phyloP scores from a whole-genome alignment of 2,888 invertebrate genomes.

The Beris chalybata region DNA sequence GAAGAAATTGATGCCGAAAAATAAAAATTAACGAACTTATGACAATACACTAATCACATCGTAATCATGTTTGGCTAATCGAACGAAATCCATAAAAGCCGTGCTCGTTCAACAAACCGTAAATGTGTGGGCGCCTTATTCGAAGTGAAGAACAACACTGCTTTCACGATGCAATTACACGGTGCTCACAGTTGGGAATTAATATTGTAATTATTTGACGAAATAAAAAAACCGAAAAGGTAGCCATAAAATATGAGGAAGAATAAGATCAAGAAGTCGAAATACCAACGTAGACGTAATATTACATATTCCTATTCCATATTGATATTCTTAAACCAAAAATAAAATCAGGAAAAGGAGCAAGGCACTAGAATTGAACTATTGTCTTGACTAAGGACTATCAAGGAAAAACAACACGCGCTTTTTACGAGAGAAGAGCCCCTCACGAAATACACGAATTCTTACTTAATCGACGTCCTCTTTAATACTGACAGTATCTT shows the following conservation, averaged over 20 bases:
- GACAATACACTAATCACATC: slow-evolving; percentile 33
- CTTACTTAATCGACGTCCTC: slow-evolving; percentile 14
- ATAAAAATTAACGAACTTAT: slow-evolving; percentile 23
- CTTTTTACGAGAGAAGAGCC: slow-evolving; percentile 11
- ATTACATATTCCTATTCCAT: slow-evolving; percentile 16
- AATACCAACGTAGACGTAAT: slow-evolving; percentile 2
- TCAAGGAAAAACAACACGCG: slow-evolving; percentile 20
- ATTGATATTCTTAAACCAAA: background rate
- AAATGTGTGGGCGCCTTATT: slow-evolving; percentile 11
- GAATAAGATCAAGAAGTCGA: slow-evolving; percentile 1
- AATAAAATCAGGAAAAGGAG: background rate
- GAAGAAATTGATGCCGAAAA: too few species aligned
- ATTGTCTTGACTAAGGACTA: slow-evolving; percentile 3
- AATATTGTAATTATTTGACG: slow-evolving; percentile 23
- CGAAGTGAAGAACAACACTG: background rate
- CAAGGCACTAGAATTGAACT: slow-evolving; percentile 6
- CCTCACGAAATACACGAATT: background rate
- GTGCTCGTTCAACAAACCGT: slow-evolving; percentile 17
- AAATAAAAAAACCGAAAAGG: slow-evolving; percentile 1
- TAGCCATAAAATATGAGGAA: slow-evolving; percentile 13
- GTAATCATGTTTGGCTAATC: slow-evolving; percentile 33
- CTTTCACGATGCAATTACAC: background rate
- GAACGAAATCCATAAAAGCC: slow-evolving; percentile 32
- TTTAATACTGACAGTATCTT: slow-evolving; percentile 5
- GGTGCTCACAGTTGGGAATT: background rate